A percentile compares a stretch with the other conserved stretches of the same genome.
Evolutionary conservation across 2,797 vertebrate genomes (phyloP).

Genomic region (Coendou prehensilis): DNA sequence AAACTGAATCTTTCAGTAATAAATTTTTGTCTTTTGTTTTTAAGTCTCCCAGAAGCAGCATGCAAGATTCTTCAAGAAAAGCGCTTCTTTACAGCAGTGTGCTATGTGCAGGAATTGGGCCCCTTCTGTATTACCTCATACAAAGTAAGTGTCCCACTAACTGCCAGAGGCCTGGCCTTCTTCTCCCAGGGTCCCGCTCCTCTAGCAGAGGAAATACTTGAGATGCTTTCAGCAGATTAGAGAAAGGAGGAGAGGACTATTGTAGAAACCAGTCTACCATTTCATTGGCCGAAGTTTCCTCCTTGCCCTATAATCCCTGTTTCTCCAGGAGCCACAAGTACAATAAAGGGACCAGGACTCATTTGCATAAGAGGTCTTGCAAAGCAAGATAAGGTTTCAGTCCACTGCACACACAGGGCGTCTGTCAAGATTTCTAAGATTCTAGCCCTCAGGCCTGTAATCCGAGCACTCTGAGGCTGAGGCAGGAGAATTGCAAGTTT

Average conservation of each 20-base stretch:
- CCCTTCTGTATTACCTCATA: conserved; percentile 91
- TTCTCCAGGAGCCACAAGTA: conserved; percentile 21
- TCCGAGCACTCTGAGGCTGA: background rate
- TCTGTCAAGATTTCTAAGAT: conserved; percentile 9
- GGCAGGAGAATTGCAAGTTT: background rate
- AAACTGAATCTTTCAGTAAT: conserved; percentile 65
- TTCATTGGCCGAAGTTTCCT: background rate
- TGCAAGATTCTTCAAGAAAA: conserved; percentile 86
- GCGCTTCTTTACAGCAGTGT: conserved; percentile 90
- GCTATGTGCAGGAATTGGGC: conserved; percentile 83
- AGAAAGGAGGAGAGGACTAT: background rate
- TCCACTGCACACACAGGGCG: background rate
- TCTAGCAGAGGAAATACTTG: conserved; percentile 23
- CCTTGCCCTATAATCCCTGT: background rate
- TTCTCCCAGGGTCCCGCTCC: background rate
- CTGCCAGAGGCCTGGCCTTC: background rate
- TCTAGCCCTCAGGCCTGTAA: background rate
- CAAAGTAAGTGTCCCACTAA: conserved; percentile 90
- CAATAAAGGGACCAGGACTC: background rate
- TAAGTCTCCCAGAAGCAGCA: conserved; percentile 86
- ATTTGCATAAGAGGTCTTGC: background rate
- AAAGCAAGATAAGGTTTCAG: background rate
- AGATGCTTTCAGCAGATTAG: background rate
- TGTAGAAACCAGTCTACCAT: background rate
- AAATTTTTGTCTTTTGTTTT: conserved; percentile 28